Evolutionary conservation across 2,888 invertebrate genomes (phyloP), one percentile per base, ranked within the genome.

Genomic region (Exephanes ischioxanthus): DNA sequence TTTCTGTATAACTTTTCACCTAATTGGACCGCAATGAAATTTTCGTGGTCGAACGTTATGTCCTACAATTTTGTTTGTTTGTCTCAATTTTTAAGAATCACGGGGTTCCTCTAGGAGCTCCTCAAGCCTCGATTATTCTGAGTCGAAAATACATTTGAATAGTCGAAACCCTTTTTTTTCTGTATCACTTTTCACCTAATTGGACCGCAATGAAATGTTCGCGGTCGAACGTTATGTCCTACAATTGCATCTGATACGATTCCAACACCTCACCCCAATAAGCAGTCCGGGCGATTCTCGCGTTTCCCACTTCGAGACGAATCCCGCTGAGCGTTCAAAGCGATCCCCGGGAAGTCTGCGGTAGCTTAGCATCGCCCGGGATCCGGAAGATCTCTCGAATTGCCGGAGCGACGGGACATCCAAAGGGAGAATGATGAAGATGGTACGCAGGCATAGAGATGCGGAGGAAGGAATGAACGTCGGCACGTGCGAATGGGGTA

Each of bases 401-500:
- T 67, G 68, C 70, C 37, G 19, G 14, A 66, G 37, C 41, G 30
- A 58, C 61, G 61, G 61, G 30, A 33, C 33, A 63, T 63, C 61
- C 33, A 33, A 63, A n/a, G 75, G 37, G 61, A 67, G 75, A 26
- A 70, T 70, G 30, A 45, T 45, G 72, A 53, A 66, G 33, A 63
- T 22, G 71, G 51, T 61, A 48, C 22, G 22, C 2, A 37, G 37
- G 75, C 9, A 51, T 16, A 53, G 70, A 58, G 22, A 33, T 33
- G 61, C 61, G 4, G 61, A 63, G 61, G 30, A 63, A 63, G 71
- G 66, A 77, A 72, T 77, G 55, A 76, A 72, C 66, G 58, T 67
- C 71, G 77, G 71, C 77, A 72, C 76, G 71, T 77, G 63, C 53
- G 51, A 51, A 76, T 26, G 53, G 45, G 77, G 45, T 63, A 66